Evolutionary conservation across 2,888 invertebrate species (phyloP).

Genomic region (Meiosimyza platycephala): DNA sequence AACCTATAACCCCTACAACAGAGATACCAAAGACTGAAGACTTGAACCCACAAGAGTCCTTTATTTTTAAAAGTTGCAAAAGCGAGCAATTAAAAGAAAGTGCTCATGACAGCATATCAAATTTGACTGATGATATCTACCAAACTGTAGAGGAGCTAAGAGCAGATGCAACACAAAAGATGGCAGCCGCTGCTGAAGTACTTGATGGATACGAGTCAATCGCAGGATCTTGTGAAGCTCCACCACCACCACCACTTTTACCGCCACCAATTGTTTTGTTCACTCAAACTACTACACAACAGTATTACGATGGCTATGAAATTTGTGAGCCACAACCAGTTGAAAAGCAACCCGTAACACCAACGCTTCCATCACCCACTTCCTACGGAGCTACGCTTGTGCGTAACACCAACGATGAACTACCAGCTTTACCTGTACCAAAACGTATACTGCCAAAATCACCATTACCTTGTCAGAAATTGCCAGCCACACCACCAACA

Average conservation of each 20-base stretch:
- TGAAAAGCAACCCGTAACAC: conserved; percentile 19
- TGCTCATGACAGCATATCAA: neutral
- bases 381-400: conserved; percentile 48
- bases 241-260: conserved; percentile 7
- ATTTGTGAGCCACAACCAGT: conserved; percentile 54
- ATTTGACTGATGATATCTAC: conserved; percentile 57
- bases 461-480: conserved; percentile 45
- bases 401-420: conserved; percentile 61
- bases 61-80: conserved; percentile 44
- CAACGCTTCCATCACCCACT: conserved; percentile 41
- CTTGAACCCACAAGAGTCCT: conserved; percentile 44
- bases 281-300: neutral
- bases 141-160: conserved; percentile 61
- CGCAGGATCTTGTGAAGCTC: conserved; percentile 51
- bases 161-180: neutral
- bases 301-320: conserved; percentile 61
- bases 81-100: neutral
- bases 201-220: conserved; percentile 63
- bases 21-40: conserved; percentile 54
- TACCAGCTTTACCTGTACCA: conserved; percentile 59
- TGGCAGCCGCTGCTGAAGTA: conserved; percentile 44
- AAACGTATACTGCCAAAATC: conserved; percentile 60
- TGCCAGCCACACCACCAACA: conserved; percentile 40
- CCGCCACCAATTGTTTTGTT: neutral
- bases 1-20: conserved; percentile 51